A percentile compares a stretch with the other conserved stretches of the same genome.
phyloP scores from a whole-genome alignment of 2,888 invertebrate genomes.

The Cartodere bifasciata region DNA sequence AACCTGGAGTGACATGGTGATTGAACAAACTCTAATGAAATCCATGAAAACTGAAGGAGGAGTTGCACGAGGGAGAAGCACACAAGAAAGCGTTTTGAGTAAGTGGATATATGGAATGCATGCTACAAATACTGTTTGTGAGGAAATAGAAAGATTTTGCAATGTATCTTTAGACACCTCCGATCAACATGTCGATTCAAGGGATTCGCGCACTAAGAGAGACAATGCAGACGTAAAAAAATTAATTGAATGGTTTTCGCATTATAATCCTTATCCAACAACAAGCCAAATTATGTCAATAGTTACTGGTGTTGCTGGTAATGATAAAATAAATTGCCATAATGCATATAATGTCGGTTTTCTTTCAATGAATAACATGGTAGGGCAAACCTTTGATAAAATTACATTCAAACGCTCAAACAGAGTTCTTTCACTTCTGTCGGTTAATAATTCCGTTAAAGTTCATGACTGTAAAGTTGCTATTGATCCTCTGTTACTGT shows the following conservation, averaged over 20 bases:
- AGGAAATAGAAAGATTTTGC: conserved; percentile 18
- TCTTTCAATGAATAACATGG: conserved; percentile 9
- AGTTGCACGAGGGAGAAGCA: conserved; percentile 16
- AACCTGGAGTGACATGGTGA: conserved; percentile 10
- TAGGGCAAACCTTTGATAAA: conserved; percentile 10
- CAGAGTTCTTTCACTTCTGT: conserved; percentile 16
- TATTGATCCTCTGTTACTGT: conserved; percentile 16
- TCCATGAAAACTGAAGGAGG: conserved; percentile 14
- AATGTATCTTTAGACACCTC: conserved; percentile 13
- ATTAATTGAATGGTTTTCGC: conserved; percentile 16
- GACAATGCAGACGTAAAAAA: conserved; percentile 17
- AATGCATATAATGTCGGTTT: conserved; percentile 4
- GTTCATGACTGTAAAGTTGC: conserved; percentile 13
- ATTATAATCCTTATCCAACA: conserved; percentile 15
- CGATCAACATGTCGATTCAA: conserved; percentile 16
- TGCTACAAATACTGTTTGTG: conserved; percentile 21
- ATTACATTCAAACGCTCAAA: conserved; percentile 16
- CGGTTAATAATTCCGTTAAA: conserved; percentile 15
- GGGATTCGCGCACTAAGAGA: conserved; percentile 15
- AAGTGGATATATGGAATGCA: conserved; percentile 22
- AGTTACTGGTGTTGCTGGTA: conserved; percentile 3
- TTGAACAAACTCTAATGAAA: conserved; percentile 10
- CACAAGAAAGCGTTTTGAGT: conserved; percentile 19
- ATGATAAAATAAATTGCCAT: conserved; percentile 10
- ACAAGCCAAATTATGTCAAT: conserved; percentile 5